Evolutionary conservation across 2,113 vertebrate species (phyloP), one percentile per base, ranked within the genome.

Genomic region (Stomatorhinus ivindoensis): DNA sequence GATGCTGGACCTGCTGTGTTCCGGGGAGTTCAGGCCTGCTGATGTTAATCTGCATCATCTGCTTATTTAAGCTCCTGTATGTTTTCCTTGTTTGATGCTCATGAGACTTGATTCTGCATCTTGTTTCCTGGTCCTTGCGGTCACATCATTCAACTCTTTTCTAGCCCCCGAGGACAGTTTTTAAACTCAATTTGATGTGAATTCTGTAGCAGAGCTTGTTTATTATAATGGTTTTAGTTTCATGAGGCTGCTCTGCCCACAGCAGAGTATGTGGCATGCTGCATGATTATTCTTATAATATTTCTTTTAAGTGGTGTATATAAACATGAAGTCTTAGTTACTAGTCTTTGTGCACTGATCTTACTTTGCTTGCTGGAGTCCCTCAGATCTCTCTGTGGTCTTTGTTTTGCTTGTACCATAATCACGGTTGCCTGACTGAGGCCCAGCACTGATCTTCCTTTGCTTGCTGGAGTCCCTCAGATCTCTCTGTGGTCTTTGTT

Each of bases 51-150:
- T 69, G n/a, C 61, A 69, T 69, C 61, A 31, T 69, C n/a, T 69
- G 61, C n/a, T 69, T 69, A 69, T 69, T 69, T 69, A 69, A 69
- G 61, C 35, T 80, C 35, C 35, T 80, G 73, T 80, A 42, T 80
- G 13, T 80, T 42, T 35, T 42, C 35, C 73, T 80, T 80, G 35
- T 80, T 80, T 42, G 35, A 69, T 31, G 35, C 73, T 80, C 73
- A 80, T 42, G 73, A 39, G 73, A 80, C 73, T 80, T 80, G 73
- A 80, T 80, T 80, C 73, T 80, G 13, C 73, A 80, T 80, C 73
- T 80, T 69, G 61, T 69, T 69, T 80, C 73, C 73, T 80, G 35
- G 73, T 80, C 17, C 73, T 42, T 80, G 73, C 42, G 73, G 73
- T 80, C 17, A 80, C 35, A 80, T 80, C 35, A 42, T 39, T 42